These are phyloP conservation scores for Athalia rosae DNA, from an alignment of 2,888 invertebrate species.

Conservation along the genomic window DNA sequence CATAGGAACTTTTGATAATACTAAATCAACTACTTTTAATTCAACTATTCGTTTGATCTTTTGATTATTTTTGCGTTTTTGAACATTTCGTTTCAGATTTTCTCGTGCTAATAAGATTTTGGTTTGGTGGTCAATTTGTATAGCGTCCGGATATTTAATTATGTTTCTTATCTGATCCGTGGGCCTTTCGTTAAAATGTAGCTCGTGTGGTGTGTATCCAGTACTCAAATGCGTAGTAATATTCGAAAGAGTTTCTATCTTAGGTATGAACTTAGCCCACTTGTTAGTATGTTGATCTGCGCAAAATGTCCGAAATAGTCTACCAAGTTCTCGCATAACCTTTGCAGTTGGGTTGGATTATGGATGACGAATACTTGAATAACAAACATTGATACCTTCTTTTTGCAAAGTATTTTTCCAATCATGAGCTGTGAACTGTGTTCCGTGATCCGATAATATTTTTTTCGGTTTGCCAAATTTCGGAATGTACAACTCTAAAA, in stretches of 20 bases:
- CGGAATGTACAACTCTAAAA: slow-evolving; percentile 46
- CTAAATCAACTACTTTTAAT: slow-evolving; percentile 47
- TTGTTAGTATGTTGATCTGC: slow-evolving; percentile 46
- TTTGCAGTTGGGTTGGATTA: slow-evolving; percentile 53
- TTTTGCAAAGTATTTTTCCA: slow-evolving; percentile 42
- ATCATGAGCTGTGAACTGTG: slow-evolving; percentile 47
- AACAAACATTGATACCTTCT: slow-evolving; percentile 39
- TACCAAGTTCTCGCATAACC: slow-evolving; percentile 52
- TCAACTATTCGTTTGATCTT: slow-evolving; percentile 29
- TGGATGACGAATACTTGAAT: slow-evolving; percentile 52
- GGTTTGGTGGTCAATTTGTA: slow-evolving; percentile 23
- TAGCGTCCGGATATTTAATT: slow-evolving; percentile 45
- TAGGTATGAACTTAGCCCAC: slow-evolving; percentile 48
- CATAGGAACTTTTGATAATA: slow-evolving; percentile 46
- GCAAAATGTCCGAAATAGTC: slow-evolving; percentile 51
- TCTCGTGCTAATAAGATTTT: slow-evolving; percentile 46
- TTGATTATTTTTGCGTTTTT: slow-evolving; percentile 43
- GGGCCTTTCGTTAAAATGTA: slow-evolving; percentile 48
- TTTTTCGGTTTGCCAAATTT: slow-evolving; percentile 40
- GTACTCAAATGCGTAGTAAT: slow-evolving; percentile 48
- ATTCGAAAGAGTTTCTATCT: slow-evolving; percentile 50
- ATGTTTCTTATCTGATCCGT: slow-evolving; percentile 45
- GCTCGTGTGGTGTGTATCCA: slow-evolving; percentile 45
- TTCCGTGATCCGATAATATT: slow-evolving; percentile 49
- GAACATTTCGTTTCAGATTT: slow-evolving; percentile 45